These are phyloP conservation scores for Cavia porcellus DNA, from an alignment of 2,113 vertebrate genomes.

Conservation along the genomic window DNA sequence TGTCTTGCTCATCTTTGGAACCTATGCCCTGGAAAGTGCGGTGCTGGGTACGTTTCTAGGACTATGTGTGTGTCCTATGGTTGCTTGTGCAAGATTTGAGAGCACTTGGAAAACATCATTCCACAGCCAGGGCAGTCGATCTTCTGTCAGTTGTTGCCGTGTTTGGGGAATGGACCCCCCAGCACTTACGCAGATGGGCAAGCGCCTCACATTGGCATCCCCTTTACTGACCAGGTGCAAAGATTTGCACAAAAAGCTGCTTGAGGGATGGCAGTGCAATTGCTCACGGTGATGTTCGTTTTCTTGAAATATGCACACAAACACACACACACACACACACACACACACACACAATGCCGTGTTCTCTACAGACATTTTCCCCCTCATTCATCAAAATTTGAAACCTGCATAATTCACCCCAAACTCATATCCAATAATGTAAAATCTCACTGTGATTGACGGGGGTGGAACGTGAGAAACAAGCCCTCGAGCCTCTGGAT, in stretches of 20 bases:
- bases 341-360: fast-evolving
- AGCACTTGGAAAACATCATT: not conserved
- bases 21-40: fast-evolving
- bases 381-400: not conserved
- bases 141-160: fast-evolving
- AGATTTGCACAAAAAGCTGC: fast-evolving
- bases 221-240: fast-evolving
- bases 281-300: not conserved
- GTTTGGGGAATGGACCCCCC: fast-evolving
- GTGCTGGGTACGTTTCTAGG: fast-evolving
- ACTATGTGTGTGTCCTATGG: fast-evolving
- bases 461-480: not conserved
- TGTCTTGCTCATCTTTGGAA: fast-evolving
- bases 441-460: not conserved
- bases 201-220: fast-evolving
- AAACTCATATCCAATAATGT: constrained; percentile 45
- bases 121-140: fast-evolving
- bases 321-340: fast-evolving
- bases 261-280: fast-evolving
- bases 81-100: fast-evolving
- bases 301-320: not conserved
- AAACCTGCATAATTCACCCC: constrained; percentile 51
- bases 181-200: fast-evolving
- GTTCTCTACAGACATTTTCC: not conserved
- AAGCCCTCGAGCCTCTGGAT: not conserved